Evolutionary conservation across 2,797 vertebrate genomes (phyloP), one percentile per base, ranked within the genome.

Genomic region (Helicolenus hilgendorfi): DNA sequence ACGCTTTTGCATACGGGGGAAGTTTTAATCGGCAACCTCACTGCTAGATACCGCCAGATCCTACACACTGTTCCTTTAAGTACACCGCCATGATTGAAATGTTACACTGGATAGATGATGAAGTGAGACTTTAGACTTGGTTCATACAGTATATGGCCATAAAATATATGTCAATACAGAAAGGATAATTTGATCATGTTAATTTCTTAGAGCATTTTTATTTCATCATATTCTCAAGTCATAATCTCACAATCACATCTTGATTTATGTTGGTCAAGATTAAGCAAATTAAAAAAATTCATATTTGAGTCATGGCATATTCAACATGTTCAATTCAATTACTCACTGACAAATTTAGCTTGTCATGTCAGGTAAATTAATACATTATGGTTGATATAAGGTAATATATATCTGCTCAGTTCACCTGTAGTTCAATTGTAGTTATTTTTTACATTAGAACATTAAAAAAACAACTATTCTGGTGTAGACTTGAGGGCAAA

Each of bases 401-500:
- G 7, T 26, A 11, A 29, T n/a, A 56, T 38, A 13, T 45, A 35
- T 58, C 27, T 74, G 70, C 41, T 53, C 41, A 36, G 29, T 29
- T 49, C 15, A 72, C 11, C 22, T 33, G 6, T 58, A 2, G 26
- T 5, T 55, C 7, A 33, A 33, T 20, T 53, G 7, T 18, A 1
- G 9, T 20, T 22, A 9, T 33, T 31, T 26, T 65, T 4, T 27
- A 60, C 10, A 29, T 1, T 31, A 38, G 14, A 60, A 55, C 9
- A 53, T 18, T 0, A 29, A n/a, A 31, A 70, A 60, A 62, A 53
- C 3, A 64, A 24, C n/a, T 14, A 38, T 11, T 24, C n/a, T 22
- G 14, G 20, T 22, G n/a, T 82, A 22, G 72, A 69, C n/a, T 41
- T 85, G 60, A 79, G 15, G 53, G 41, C 36, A 20, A 74, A 41